These are phyloP conservation scores for Mythimna vitellina DNA, from an alignment of 2,888 invertebrate species.

Conservation along the genomic window DNA sequence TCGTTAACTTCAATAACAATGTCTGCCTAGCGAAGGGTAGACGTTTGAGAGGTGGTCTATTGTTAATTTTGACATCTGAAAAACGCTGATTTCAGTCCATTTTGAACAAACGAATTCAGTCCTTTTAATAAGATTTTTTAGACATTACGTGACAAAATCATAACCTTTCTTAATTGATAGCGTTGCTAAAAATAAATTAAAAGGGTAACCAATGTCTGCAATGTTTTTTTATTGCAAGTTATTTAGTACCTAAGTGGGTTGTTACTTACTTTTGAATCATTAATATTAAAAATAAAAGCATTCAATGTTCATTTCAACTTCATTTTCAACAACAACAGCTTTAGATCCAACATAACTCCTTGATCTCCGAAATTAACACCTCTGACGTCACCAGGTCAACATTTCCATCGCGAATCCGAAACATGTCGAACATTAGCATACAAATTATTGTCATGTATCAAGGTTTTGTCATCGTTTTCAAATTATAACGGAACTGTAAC, in stretches of 20 bases:
- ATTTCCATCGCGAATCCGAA: constrained; percentile 52
- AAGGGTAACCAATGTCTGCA: neutral
- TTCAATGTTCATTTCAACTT: neutral
- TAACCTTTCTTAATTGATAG: neutral
- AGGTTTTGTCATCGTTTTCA: constrained; percentile 62
- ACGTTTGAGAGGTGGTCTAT: constrained; percentile 3
- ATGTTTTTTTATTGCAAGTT: neutral
- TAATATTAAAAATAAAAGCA: constrained; percentile 22
- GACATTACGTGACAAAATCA: neutral
- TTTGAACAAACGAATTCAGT: constrained; percentile 16
- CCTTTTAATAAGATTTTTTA: constrained; percentile 3
- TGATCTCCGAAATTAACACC: constrained; percentile 30
- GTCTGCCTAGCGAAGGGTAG: constrained; percentile 3
- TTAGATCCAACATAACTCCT: constrained; percentile 2
- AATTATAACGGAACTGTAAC: constrained; percentile 63
- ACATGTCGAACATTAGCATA: constrained; percentile 59
- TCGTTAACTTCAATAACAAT: constrained; percentile 18
- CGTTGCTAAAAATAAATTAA: neutral
- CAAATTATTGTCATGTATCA: constrained; percentile 64
- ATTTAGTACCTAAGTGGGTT: neutral
- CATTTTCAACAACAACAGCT: constrained; percentile 22
- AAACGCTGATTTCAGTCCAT: constrained; percentile 16
- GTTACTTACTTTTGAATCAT: neutral
- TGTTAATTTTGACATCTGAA: constrained; percentile 21
- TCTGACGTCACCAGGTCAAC: constrained; percentile 50